These are phyloP conservation scores for Diarsia rubi DNA, from an alignment of 2,888 invertebrate species.

Conservation along the genomic window DNA sequence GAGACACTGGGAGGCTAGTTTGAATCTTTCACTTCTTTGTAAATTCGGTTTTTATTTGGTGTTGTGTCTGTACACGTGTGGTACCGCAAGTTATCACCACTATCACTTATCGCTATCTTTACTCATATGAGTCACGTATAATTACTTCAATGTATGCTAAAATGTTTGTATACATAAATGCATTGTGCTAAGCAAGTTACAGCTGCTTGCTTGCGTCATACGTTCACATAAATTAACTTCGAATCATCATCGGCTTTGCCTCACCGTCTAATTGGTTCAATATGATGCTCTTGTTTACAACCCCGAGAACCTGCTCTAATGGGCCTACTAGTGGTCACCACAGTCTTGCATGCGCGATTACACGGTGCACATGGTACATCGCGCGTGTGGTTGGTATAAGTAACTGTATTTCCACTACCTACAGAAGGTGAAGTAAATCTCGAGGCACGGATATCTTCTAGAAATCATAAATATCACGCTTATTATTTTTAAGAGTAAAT, in stretches of 20 bases:
- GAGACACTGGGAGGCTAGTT: neutral
- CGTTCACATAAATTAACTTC: too few relatives aligned
- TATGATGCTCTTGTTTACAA: neutral
- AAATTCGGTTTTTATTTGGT: neutral
- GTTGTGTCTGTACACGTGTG: neutral
- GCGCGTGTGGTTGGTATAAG: too few relatives aligned
- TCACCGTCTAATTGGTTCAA: neutral
- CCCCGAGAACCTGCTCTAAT: neutral
- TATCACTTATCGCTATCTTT: conserved; percentile 16
- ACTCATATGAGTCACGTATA: conserved; percentile 9
- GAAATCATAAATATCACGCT: neutral
- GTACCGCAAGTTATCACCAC: neutral
- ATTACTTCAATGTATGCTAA: neutral
- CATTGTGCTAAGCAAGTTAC: neutral
- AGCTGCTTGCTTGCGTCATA: neutral
- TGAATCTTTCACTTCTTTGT: neutral
- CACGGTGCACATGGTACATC: too few relatives aligned
- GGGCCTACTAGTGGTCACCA: too few relatives aligned
- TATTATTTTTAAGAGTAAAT: neutral
- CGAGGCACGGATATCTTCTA: too few relatives aligned
- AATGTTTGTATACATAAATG: neutral
- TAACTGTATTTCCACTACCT: too few relatives aligned
- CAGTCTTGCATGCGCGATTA: too few relatives aligned
- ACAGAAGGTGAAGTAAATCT: too few relatives aligned
- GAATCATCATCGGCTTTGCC: neutral